Base-by-base conservation (phyloP, 2,113 vertebrate genomes). In the Neogobius melanostomus region DNA sequence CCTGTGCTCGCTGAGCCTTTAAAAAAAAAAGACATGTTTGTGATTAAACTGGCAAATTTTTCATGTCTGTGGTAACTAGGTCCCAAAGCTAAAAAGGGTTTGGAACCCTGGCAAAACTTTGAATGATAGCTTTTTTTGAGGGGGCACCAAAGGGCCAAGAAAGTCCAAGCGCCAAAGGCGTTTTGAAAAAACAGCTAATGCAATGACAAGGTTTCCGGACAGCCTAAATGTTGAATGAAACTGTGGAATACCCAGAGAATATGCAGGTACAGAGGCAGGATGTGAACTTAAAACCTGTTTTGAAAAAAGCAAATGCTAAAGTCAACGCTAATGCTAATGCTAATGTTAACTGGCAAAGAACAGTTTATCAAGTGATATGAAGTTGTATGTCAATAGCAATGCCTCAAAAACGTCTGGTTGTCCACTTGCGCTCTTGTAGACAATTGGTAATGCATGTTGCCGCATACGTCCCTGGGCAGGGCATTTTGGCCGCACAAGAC, bases 401-500 rank as follows among this genome's bases (percentile, higher is more conserved):
- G 6, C n/a, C n/a, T 21, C 52, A 21, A 1, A 51, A n/a, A n/a
- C 52, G 52, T 16, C 52, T 54, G n/a, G 52, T 54, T 14, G 2
- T 59, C 11, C 45, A n/a, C n/a, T 46, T 49, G 45, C 7, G 1
- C 4, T n/a, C 1, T 11, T 59, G 28, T 21, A 50, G n/a, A 8
- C 1, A 7, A 0, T 10, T 66, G 1, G n/a, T 47, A 1, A 53
- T 74, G 65, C 16, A 64, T 0, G 5, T 56, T 6, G 64, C 59
- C 59, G 9, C 9, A 47, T 48, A 17, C 3, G 60, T 2, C 45
- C 47, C 0, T 72, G 62, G 51, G 14, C 71, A 0, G 44, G 70
- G 10, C 14, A 77, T 6, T 51, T 68, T 5, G 4, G 75, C 7
- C 3, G 0, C 14, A 71, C 4, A 77, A 77, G 66, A 68, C 43